Base-by-base conservation (phyloP, 2,113 vertebrate species). In the Myiagra hebetior region DNA sequence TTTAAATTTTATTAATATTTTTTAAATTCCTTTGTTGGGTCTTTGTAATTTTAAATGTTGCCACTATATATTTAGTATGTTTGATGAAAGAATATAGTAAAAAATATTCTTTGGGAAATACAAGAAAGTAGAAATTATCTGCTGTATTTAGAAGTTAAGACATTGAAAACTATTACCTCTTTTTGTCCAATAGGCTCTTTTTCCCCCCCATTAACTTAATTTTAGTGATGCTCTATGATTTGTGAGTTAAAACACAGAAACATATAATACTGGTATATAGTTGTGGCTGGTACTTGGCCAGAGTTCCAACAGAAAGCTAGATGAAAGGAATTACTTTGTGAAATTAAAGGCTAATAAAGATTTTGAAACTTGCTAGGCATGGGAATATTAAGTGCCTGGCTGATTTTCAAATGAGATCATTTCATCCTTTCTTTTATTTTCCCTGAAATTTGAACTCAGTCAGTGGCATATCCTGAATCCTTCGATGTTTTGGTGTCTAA, bases 331-430 rank as follows among this genome's bases (percentile, higher is more conserved):
- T 69, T 79, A 39, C 75, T 44, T 87, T 85, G 42, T 85, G 81
- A 96, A 94, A 96, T 88, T 80, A 88, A 93, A 95, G 59, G 59
- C 82, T 96, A 80, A 47, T 70, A 80, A 87, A 55, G n/a, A 69
- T 87, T 90, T 69, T 70, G 72, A 62, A 90, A 79, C 60, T 87
- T 80, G 28, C 41, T 80, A 83, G 63, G 42, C 47, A 83, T 69
- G 75, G 63, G 35, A 91, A 75, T 89, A 86, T 83, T 95, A 93
- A 85, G 79, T 70, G 19, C 13, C 21, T 85, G 78, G n/a, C 82
- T 88, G 75, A 80, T 57, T 93, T 93, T 91, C 72, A 93, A 47
- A 44, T 78, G 63, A 89, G 46, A 70, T 91, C 53, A 80, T 39
- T 46, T 75, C n/a, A 81, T 81, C 31, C 57, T 95, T 84, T 64